phyloP scores from a whole-genome alignment of 2,888 invertebrate species.

The Dermolepida albohirtum region DNA sequence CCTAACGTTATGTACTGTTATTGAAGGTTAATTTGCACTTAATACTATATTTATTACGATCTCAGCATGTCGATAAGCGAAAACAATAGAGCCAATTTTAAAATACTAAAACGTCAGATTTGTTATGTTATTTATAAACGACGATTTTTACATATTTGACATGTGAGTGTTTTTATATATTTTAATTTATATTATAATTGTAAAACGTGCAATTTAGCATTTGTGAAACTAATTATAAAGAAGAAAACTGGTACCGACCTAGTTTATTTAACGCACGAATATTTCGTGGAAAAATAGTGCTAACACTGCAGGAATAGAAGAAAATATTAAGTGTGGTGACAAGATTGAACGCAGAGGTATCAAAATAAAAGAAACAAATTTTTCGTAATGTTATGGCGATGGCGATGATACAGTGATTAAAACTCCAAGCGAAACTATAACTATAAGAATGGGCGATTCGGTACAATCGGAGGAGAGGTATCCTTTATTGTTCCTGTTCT shows the following conservation, averaged over 20 bases:
- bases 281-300: no score
- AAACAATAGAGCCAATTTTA: constrained; percentile 16
- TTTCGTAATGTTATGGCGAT: no score
- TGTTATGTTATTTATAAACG: constrained; percentile 21
- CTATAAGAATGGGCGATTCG: constrained; percentile 23
- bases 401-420: background rate
- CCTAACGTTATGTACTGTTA: background rate
- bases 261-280: no score
- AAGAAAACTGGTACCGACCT: no score
- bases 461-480: constrained; percentile 57
- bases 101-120: constrained; percentile 19
- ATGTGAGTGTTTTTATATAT: constrained; percentile 11
- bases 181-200: background rate
- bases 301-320: no score
- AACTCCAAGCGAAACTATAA: background rate
- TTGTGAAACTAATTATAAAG: no score
- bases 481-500: constrained; percentile 60
- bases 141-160: constrained; percentile 18
- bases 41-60: background rate
- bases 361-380: no score
- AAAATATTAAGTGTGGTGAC: background rate
- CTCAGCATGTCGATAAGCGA: constrained; percentile 15
- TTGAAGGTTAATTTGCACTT: no score
- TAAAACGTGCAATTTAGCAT: no score
- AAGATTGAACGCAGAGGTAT: background rate